A percentile compares a stretch with the other conserved stretches of the same genome.
phyloP scores from a whole-genome alignment of 2,888 invertebrate genomes.

The Lottia scabra region DNA sequence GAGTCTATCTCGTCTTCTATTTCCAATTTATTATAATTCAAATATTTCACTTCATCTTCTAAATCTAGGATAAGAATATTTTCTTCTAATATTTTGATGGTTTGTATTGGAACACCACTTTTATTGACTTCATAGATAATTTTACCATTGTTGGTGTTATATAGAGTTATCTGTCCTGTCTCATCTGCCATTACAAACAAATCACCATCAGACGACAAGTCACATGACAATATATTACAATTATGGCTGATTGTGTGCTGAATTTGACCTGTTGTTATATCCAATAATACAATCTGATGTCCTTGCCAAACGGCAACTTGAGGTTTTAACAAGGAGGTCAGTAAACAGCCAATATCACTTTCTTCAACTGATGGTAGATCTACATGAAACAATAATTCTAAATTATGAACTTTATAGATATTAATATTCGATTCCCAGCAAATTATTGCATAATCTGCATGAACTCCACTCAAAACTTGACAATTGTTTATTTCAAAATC shows the following conservation, averaged over 20 bases:
- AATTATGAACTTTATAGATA: background rate
- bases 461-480: background rate
- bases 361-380: constrained; percentile 13
- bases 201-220: constrained; percentile 40
- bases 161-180: constrained; percentile 37
- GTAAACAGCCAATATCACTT: background rate
- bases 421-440: background rate
- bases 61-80: background rate
- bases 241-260: constrained; percentile 25
- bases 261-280: constrained; percentile 19
- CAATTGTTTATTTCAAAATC: background rate
- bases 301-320: constrained; percentile 29
- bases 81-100: background rate
- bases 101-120: constrained; percentile 3
- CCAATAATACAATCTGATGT: constrained; percentile 26
- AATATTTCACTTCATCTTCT: background rate
- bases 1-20: background rate
- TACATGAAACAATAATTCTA: constrained; percentile 9
- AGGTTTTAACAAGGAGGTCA: constrained; percentile 30
- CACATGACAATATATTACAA: constrained; percentile 31
- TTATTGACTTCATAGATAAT: constrained; percentile 5
- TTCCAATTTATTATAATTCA: background rate
- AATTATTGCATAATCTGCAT: background rate
- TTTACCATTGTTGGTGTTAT: constrained; percentile 30
- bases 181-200: constrained; percentile 38